Percentiles rank a stretch among this genome's conserved stretches.
phyloP scores from a whole-genome alignment of 2,113 vertebrate species.

The Calidris pugnax region DNA sequence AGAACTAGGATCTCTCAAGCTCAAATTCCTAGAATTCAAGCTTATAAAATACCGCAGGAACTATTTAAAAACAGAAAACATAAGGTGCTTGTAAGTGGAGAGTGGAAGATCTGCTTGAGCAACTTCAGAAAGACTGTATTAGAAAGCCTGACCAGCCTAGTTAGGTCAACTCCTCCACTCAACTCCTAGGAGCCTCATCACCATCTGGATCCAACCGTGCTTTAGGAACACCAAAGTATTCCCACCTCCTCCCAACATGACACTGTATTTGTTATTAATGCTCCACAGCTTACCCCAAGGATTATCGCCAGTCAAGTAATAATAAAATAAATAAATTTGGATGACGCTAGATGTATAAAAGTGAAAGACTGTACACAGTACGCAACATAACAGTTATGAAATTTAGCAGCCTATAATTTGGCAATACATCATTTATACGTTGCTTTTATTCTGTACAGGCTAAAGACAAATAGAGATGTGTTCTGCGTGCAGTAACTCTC shows the following conservation, averaged over 20 bases:
- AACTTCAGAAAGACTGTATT: not conserved
- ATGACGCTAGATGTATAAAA: not conserved
- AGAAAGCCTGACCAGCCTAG: not conserved
- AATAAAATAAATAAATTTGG: not conserved
- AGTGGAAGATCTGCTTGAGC: not conserved
- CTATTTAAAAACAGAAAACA: not conserved
- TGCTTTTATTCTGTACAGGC: constrained; percentile 23
- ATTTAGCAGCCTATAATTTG: constrained; percentile 44
- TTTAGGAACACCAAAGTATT: not conserved
- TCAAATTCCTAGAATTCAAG: not conserved
- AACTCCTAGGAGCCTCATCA: not conserved
- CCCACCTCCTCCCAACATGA: not conserved
- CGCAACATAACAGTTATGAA: constrained; percentile 1
- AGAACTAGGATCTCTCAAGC: not conserved
- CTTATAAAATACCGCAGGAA: not conserved
- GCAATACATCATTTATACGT: constrained; percentile 9
- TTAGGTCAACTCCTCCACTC: not conserved
- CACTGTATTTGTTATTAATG: not conserved
- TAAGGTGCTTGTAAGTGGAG: not conserved
- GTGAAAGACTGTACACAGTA: not conserved
- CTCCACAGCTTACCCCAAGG: not conserved
- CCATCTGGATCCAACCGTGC: not conserved
- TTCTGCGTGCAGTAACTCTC: constrained; percentile 9
- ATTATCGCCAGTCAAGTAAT: not conserved
- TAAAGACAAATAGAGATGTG: constrained; percentile 32